Evolutionary conservation across 1,140 invertebrate genomes (phyloP), one percentile per base, ranked within the genome.

Genomic region (Drosophila oshimai): DNA sequence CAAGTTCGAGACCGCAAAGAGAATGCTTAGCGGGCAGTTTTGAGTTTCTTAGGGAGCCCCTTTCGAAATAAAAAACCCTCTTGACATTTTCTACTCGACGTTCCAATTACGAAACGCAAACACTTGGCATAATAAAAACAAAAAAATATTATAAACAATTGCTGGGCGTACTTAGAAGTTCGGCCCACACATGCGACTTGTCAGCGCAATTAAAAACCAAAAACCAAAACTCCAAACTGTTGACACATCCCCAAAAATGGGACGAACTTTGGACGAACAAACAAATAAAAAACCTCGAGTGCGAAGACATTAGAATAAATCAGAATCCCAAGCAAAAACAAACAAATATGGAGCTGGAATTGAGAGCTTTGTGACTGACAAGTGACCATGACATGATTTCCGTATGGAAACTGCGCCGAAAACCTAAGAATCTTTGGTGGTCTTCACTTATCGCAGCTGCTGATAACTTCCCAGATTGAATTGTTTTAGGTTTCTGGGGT

Each of bases 51-150:
- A 60, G 4, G 17, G 20, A 12, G 7, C 72, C 53, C 61, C 47
- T 78, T 54, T 79, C 17, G 24, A 60, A 69, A 55, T 28, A 17
- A 60, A 69, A 55, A 37, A 17, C 44, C 68, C 80, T 64, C 80
- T 86, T 84, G 60, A 80, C 71, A 74, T 72, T 84, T 65, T 58
- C n/a, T 73, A 29, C 31, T 73, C 78, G 75, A 72, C 80, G 81
- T 80, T 86, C 80, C 80, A 87, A 86, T 86, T 86, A 86, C 81
- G 75, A 87, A 87, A 86, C 42, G 61, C 71, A 87, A 86, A 80
- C 80, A 86, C 80, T 86, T 87, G 50, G 49, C 58, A 58, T 75
- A 87, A 86, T 68, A 87, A 71, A 87, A 80, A 80, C 81, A 80
- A 67, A 72, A 67, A 49, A 36, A 58, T 71, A 71, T 71, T 51